phyloP scores from a whole-genome alignment of 2,888 invertebrate genomes.

The Tolmerus cingulatus region DNA sequence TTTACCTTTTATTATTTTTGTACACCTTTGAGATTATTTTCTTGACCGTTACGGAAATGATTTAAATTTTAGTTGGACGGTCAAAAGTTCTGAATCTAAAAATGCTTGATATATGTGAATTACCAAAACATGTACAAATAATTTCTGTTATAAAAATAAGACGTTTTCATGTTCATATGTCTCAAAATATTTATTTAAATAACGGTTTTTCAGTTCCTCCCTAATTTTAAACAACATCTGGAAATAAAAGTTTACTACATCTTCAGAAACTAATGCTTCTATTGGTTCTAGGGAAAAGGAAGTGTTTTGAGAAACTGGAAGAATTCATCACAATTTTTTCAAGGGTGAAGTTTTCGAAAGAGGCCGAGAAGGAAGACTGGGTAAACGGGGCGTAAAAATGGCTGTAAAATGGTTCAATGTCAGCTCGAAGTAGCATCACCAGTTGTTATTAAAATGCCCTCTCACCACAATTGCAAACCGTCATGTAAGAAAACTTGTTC shows the following conservation, averaged over 20 bases:
- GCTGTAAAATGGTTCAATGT: not conserved
- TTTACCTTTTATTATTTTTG: not conserved
- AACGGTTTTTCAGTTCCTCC: not conserved
- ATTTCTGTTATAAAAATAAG: too few species aligned
- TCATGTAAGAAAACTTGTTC: not conserved
- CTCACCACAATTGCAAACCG: not conserved
- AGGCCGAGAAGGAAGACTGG: not conserved
- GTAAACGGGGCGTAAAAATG: not conserved
- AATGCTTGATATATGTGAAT: too few species aligned
- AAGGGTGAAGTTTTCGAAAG: not conserved
- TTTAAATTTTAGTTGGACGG: too few species aligned
- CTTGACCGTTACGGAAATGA: not conserved
- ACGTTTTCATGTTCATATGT: too few species aligned
- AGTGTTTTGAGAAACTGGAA: not conserved
- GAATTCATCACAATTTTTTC: not conserved
- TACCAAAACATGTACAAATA: too few species aligned
- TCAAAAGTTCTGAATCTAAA: too few species aligned
- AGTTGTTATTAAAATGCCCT: conserved; percentile 22
- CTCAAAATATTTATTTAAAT: too few species aligned
- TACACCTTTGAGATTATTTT: not conserved
- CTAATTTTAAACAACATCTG: not conserved
- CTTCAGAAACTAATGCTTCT: not conserved
- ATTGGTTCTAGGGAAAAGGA: not conserved
- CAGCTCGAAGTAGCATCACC: not conserved
- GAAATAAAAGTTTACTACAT: not conserved